Evolutionary conservation across 2,113 vertebrate genomes (phyloP).

Genomic region (Trachemys scripta): DNA sequence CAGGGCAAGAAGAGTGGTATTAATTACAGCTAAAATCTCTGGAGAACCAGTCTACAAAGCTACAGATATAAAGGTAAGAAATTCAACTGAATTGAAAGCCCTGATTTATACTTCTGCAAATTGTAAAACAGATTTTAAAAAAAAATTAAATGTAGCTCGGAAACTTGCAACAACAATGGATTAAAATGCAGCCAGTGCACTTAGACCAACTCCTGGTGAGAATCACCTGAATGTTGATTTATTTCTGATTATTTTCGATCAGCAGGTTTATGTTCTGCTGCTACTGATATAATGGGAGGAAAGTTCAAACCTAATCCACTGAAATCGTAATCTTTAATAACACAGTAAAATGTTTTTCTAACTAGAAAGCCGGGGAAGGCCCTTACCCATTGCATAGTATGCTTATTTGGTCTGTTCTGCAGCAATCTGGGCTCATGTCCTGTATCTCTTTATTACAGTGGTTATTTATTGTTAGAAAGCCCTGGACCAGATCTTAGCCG

Average conservation of each 20-base stretch:
- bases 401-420: not conserved
- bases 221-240: not conserved
- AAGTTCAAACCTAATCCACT: not conserved
- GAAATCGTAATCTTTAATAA: not conserved
- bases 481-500: not conserved
- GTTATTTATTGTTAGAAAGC: not conserved
- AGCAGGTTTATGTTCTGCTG: not conserved
- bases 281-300: not conserved
- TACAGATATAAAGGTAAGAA: constrained; percentile 34
- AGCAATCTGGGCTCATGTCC: not conserved
- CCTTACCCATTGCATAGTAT: not conserved
- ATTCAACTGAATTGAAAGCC: constrained; percentile 1
- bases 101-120: constrained; percentile 1
- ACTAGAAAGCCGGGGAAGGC: not conserved
- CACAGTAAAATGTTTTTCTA: not conserved
- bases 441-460: not conserved
- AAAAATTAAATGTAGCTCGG: not conserved
- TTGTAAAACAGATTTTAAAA: not conserved
- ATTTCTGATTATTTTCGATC: not conserved
- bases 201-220: not conserved
- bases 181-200: not conserved
- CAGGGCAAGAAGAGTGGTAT: constrained; percentile 47
- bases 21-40: constrained; percentile 70
- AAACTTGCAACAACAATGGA: not conserved
- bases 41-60: constrained; percentile 50